Evolutionary conservation across 2,888 invertebrate genomes (phyloP), one percentile per base, ranked within the genome.

Genomic region (Laothoe populi): DNA sequence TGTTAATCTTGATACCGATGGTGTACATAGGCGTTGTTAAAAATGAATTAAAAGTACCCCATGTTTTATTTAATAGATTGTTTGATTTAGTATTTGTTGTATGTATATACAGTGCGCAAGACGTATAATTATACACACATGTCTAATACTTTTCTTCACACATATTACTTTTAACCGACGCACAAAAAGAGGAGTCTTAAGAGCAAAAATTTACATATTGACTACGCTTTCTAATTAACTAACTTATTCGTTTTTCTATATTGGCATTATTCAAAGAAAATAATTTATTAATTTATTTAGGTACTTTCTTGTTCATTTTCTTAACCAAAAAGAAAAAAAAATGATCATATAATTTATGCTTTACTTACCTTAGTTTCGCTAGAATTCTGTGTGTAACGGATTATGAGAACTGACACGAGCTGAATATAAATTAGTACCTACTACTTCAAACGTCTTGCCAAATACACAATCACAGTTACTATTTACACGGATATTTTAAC

Each of bases 371-470:
- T 31, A 16, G 26, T 53, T 53, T 31, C 49, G 16, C 49, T 53
- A 19, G 49, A 53, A 31, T 53, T 53, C 31, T 31, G 31, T 53
- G 49, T 53, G 31, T 31, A 16, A 3, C 16, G 49, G 31, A 31
- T 10, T 31, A 4, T 10, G 16, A 10, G 16, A 53, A 35, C 49
- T 31, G 31, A 53, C 16, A 53, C 31, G 49, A 16, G 49, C 3
- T 53, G 49, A 31, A 53, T 53, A 53, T 53, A 53, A 53, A 53
- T 16, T 16, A 53, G 19, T 31, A 53, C n/a, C n/a, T n/a, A n/a
- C 3, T 53, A 3, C 16, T 53, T 53, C 7, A 31, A 16, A 16
- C 19, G 4, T 13, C 40, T n/a, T n/a, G 26, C n/a, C 16, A 24
- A 26, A 19, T 31, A 11, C 31, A 53, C 19, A 16, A 19, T 31